These are phyloP conservation scores for Euphonia xanthogaster DNA, from an alignment of 2,797 vertebrate genomes.

Conservation along the genomic window DNA sequence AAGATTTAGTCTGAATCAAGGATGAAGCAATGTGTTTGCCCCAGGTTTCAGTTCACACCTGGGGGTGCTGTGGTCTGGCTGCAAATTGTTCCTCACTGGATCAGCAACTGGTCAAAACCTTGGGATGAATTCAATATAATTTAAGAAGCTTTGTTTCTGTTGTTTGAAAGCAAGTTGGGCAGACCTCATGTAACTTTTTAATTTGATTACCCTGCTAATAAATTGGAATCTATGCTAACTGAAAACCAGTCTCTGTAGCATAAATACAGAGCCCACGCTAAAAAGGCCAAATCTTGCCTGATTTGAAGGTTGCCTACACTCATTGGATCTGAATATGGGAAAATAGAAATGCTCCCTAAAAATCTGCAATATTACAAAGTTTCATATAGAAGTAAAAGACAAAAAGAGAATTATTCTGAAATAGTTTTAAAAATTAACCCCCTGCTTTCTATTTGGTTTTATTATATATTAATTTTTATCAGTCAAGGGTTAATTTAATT, in stretches of 20 bases:
- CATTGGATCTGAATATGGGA: background rate
- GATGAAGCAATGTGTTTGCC: constrained; percentile 44
- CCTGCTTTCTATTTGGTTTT: background rate
- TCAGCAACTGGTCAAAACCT: background rate
- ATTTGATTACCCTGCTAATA: background rate
- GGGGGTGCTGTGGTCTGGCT: background rate
- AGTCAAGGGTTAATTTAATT: background rate
- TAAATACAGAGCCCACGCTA: background rate
- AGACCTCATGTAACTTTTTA: background rate
- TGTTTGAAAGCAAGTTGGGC: background rate
- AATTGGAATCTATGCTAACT: background rate
- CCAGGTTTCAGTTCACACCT: constrained; percentile 40
- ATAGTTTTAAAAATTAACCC: background rate
- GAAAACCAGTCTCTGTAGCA: background rate
- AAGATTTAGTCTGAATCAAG: background rate
- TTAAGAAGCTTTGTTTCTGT: background rate
- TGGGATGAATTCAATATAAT: background rate
- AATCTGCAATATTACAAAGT: background rate
- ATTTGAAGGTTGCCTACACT: background rate
- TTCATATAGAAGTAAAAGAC: background rate
- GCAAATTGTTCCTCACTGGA: background rate
- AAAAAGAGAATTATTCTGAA: background rate
- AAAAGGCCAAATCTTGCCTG: background rate
- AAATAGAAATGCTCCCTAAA: background rate
- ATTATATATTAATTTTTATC: background rate